Evolutionary conservation across 2,797 vertebrate genomes (phyloP).

Genomic region (Clarias fuscus): DNA sequence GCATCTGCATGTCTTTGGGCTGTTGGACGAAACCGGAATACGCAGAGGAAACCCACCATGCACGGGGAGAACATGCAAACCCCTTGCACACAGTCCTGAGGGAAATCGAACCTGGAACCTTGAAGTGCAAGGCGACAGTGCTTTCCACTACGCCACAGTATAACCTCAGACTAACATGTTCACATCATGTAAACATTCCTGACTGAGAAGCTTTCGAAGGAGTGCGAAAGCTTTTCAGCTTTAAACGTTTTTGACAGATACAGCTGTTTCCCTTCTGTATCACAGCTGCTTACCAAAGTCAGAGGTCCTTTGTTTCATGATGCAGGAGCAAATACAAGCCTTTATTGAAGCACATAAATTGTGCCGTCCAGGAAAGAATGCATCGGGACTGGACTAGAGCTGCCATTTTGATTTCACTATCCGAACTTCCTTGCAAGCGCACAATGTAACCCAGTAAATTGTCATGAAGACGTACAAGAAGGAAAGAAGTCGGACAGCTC

Average conservation of each 20-base stretch:
- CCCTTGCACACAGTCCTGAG: too few species aligned
- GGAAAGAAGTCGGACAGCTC: slow-evolving; percentile 13
- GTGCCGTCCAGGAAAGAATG: neutral
- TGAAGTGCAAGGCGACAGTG: too few species aligned
- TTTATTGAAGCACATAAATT: slow-evolving; percentile 1
- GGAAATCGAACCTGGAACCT: too few species aligned
- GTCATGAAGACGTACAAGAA: slow-evolving; percentile 1
- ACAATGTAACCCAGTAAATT: neutral
- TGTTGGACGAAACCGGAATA: too few species aligned
- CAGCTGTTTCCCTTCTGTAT: neutral
- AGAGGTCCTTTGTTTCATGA: neutral
- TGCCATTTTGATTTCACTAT: neutral
- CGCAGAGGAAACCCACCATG: too few species aligned
- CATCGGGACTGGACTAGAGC: neutral
- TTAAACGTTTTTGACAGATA: neutral
- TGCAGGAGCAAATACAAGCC: neutral
- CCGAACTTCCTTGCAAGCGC: too few species aligned
- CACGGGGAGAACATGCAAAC: too few species aligned
- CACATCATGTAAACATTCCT: too few species aligned
- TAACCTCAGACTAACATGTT: too few species aligned
- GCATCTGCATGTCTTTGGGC: too few species aligned
- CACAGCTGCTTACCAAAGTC: neutral
- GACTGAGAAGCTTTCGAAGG: neutral
- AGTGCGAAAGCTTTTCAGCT: neutral
- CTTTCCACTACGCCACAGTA: too few species aligned